Base-by-base conservation (phyloP, 2,113 vertebrate species). In the Solea solea region DNA sequence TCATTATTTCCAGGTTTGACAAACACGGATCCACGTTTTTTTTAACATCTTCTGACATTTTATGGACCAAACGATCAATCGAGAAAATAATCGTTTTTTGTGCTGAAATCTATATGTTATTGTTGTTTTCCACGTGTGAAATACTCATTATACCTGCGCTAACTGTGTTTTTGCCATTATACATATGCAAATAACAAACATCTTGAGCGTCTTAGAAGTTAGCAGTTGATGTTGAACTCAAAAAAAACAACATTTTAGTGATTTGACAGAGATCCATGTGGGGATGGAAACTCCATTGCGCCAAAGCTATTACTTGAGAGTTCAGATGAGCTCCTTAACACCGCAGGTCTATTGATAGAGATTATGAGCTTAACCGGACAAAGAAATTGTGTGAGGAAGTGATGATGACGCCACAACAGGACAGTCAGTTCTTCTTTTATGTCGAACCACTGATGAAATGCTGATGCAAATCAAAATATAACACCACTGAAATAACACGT, bases 291-390 rank as follows among this genome's bases (percentile, higher is more conserved):
- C 65, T 76, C 74, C 44, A 69, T n/a, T 69, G 56, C 21, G 21
- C 44, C 76, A 57, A 44, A 27, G 64, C 58, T 68, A 54, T 62
- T 74, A 60, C 77, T 82, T 11, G 1, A 55, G 69, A 52, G 64
- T 83, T 62, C 13, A 72, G 72, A 81, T 75, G 39, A 73, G 69
- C 54, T 64, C 21, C 57, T 51, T 56, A 71, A 76, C 61, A 56
- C 77, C 67, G 28, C 59, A 64, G 57, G 62, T 79, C 76, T 75
- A 68, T 85, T 70, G 59, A 84, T 69, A 21, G 62, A 64, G 82
- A 83, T 86, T 81, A 84, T 64, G 79, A 76, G 84, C 73, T 89
- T 79, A 88, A 76, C 6, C 67, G 68, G 76, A 80, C 62, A 86
- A 71, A 72, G 69, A 70, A 10, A 66, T 48, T 40, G n/a, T 40